A percentile compares a stretch with the other conserved stretches of the same genome.
phyloP scores from a whole-genome alignment of 2,888 invertebrate species.

The Dasysyrphus albostriatus region DNA sequence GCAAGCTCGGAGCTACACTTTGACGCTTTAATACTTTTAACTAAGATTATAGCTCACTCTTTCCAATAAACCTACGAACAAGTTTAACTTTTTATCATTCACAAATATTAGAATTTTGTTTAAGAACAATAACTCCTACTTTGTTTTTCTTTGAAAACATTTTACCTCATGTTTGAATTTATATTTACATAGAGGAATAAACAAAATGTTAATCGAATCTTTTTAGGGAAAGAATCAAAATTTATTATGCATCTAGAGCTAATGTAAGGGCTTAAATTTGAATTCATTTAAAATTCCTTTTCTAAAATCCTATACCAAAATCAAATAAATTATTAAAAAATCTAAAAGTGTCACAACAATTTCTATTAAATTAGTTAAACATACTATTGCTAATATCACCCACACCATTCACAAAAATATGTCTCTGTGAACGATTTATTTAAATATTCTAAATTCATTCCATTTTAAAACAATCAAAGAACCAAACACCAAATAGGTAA shows the following conservation, averaged over 20 bases:
- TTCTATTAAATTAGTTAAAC: conserved; percentile 25
- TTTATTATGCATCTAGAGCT: background rate
- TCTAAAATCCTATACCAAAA: background rate
- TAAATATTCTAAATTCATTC: conserved; percentile 7
- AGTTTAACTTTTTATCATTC: too few species aligned
- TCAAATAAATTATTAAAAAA: conserved; percentile 29
- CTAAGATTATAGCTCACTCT: too few species aligned
- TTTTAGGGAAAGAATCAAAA: background rate
- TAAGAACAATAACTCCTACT: background rate
- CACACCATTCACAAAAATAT: conserved; percentile 29
- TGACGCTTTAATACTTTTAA: too few species aligned
- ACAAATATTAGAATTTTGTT: background rate
- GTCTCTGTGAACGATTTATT: background rate
- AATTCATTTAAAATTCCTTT: conserved; percentile 25
- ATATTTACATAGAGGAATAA: background rate
- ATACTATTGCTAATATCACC: conserved; percentile 25
- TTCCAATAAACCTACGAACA: too few species aligned
- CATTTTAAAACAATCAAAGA: background rate
- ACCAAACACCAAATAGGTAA: background rate
- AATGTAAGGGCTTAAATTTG: background rate
- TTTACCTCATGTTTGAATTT: background rate
- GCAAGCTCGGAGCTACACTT: too few species aligned
- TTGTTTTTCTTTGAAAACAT: background rate
- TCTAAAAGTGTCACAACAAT: conserved; percentile 17
- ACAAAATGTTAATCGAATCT: background rate